A percentile compares a stretch with the other conserved stretches of the same genome.
phyloP scores from a whole-genome alignment of 2,888 invertebrate genomes.

The Dryococelus australis region DNA sequence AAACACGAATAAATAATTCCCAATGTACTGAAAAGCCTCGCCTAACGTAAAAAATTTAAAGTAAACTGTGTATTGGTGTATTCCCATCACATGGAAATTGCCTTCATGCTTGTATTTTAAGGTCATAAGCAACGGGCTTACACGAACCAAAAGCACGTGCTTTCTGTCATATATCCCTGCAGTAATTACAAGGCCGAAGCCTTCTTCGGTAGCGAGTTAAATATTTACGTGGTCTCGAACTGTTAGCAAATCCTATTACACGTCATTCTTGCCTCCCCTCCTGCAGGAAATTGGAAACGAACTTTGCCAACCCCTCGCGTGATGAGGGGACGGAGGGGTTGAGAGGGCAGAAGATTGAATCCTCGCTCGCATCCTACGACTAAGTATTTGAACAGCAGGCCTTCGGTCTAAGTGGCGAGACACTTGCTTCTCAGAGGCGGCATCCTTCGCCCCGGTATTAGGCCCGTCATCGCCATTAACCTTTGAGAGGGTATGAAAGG shows the following conservation, averaged over 20 bases:
- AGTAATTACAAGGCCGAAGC: neutral
- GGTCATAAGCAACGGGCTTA: too few species aligned
- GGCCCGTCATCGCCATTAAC: slow-evolving; percentile 1
- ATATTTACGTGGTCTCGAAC: neutral
- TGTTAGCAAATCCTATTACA: slow-evolving; percentile 2
- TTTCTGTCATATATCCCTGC: too few species aligned
- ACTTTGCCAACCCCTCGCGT: neutral
- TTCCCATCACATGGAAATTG: too few species aligned
- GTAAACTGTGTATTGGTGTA: too few species aligned
- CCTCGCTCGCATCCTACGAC: neutral
- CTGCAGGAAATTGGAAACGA: neutral
- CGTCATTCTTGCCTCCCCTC: neutral
- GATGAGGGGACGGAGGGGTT: too few species aligned
- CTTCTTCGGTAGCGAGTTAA: neutral
- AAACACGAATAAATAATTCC: too few species aligned
- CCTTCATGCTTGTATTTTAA: too few species aligned
- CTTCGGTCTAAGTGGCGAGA: neutral
- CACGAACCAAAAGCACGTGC: too few species aligned
- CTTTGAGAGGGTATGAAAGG: slow-evolving; percentile 3
- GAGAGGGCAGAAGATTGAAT: neutral
- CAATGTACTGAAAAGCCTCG: too few species aligned
- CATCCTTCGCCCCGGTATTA: neutral
- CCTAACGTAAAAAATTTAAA: too few species aligned
- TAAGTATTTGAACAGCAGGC: neutral
- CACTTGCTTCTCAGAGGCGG: neutral